Conservation (phyloP, 2,888 invertebrate genomes). For the Agrypnus murinus region DNA sequence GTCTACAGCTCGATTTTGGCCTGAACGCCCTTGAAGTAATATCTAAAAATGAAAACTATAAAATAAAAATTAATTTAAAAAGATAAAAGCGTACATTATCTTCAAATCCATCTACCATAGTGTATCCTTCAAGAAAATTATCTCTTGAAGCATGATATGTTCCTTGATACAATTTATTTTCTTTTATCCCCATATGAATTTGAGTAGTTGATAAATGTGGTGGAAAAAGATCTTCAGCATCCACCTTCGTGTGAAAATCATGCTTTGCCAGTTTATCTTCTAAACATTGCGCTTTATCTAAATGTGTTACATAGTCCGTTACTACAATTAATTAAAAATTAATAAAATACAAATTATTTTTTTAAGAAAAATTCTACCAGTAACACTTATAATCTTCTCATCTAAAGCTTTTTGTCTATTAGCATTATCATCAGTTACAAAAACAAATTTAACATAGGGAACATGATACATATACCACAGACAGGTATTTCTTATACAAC, state of each 20-base stretch:
- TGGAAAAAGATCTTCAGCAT: slow-evolving; percentile 83
- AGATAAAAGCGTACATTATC: slow-evolving; percentile 80
- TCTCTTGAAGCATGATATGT: slow-evolving; percentile 90
- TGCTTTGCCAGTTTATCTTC: slow-evolving; percentile 87
- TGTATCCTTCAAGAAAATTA: slow-evolving; percentile 94
- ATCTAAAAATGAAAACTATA: slow-evolving; percentile 73
- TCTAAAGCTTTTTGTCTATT: slow-evolving; percentile 83
- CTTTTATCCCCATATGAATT: slow-evolving; percentile 86
- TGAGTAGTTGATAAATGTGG: slow-evolving; percentile 87
- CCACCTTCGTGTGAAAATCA: slow-evolving; percentile 76
- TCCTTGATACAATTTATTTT: slow-evolving; percentile 85
- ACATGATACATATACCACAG: slow-evolving; percentile 90
- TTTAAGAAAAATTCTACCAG: slow-evolving; percentile 73
- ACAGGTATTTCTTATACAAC: slow-evolving; percentile 88
- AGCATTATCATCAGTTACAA: slow-evolving; percentile 89
- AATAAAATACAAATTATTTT: too few relatives aligned
- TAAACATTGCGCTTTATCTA: slow-evolving; percentile 79
- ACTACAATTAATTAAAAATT: slow-evolving; percentile 71
- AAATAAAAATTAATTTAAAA: too few relatives aligned
- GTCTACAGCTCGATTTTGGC: slow-evolving; percentile 95
- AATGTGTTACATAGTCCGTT: slow-evolving; percentile 84
- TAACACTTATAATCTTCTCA: slow-evolving; percentile 81
- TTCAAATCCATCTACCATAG: slow-evolving; percentile 86
- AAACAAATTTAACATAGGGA: slow-evolving; percentile 77
- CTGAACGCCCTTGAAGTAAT: slow-evolving; percentile 87